Evolutionary conservation across 1,140 invertebrate genomes (phyloP).

Genomic region (Megalopta genalis): DNA sequence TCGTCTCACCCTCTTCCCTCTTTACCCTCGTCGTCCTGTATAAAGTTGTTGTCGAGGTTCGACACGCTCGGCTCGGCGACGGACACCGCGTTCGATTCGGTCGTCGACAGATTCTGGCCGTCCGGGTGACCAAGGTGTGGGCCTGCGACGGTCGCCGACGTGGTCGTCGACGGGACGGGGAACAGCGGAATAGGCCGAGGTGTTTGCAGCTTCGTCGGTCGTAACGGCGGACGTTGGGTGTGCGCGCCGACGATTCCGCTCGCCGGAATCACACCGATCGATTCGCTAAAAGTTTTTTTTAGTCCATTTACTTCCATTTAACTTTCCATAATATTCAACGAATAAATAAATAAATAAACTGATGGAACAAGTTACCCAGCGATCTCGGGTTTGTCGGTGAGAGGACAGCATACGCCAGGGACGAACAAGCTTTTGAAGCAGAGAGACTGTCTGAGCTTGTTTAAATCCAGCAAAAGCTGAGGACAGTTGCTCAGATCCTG

Average conservation of each 20-base stretch:
- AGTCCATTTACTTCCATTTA: too few relatives aligned
- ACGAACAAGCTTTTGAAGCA: slow-evolving; percentile 96
- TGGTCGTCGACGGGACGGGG: slow-evolving; percentile 52
- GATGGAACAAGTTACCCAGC: neutral
- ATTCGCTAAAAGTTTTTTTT: slow-evolving; percentile 54
- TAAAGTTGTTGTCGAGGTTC: slow-evolving; percentile 75
- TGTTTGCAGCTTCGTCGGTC: slow-evolving; percentile 70
- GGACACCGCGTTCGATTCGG: neutral
- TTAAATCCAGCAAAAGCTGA: slow-evolving; percentile 90
- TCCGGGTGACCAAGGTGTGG: slow-evolving; percentile 47
- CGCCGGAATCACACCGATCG: slow-evolving; percentile 33
- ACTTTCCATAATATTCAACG: too few relatives aligned
- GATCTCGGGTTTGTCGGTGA: slow-evolving; percentile 71
- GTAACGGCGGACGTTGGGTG: slow-evolving; percentile 59
- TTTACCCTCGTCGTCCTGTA: slow-evolving; percentile 75
- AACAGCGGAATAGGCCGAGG: slow-evolving; percentile 76
- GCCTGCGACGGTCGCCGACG: slow-evolving; percentile 9
- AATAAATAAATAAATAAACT: too few relatives aligned
- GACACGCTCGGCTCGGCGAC: slow-evolving; percentile 53
- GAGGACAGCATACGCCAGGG: slow-evolving; percentile 94
- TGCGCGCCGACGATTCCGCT: slow-evolving; percentile 31
- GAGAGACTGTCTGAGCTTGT: slow-evolving; percentile 90
- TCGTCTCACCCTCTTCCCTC: neutral
- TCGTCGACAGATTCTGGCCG: slow-evolving; percentile 56
- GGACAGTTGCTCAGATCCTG: slow-evolving; percentile 94